Evolutionary conservation across 1,140 invertebrate genomes (phyloP).

Genomic region (Asobara japonica): DNA sequence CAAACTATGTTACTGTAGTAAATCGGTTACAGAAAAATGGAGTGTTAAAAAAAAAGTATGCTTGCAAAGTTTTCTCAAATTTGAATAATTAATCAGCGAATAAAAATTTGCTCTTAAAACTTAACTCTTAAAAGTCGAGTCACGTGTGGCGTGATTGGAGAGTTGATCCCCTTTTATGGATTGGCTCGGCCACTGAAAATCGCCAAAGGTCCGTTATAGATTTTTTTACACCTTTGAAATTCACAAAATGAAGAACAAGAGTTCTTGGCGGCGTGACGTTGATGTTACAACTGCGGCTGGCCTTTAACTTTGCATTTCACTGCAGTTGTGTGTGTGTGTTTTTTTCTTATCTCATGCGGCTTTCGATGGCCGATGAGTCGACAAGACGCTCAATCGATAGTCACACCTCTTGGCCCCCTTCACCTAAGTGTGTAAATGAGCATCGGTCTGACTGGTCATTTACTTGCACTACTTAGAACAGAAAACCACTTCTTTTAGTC

Average conservation of each 20-base stretch:
- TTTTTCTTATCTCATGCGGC: not conserved
- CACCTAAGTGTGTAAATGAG: not conserved
- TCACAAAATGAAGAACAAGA: not conserved
- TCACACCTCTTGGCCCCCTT: not conserved
- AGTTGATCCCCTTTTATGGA: constrained; percentile 39
- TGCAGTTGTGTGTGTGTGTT: constrained; percentile 10
- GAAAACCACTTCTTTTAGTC: too few relatives aligned
- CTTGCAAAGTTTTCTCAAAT: too few relatives aligned
- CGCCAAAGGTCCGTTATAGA: not conserved
- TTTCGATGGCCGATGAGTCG: constrained; percentile 3
- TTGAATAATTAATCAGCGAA: constrained; percentile 11
- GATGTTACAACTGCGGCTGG: constrained; percentile 39
- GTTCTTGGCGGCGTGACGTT: not conserved
- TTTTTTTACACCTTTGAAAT: not conserved
- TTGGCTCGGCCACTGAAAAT: constrained; percentile 40
- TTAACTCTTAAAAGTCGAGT: not conserved
- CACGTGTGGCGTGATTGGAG: constrained; percentile 48
- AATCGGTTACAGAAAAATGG: too few relatives aligned
- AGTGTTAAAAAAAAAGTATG: too few relatives aligned
- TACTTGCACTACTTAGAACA: too few relatives aligned
- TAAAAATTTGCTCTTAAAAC: not conserved
- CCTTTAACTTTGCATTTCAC: constrained; percentile 19
- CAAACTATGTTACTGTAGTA: too few relatives aligned
- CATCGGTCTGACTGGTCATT: too few relatives aligned
- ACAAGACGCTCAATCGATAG: constrained; percentile 9